These are phyloP conservation scores for Dione vanillae DNA, from an alignment of 2,888 invertebrate genomes.

Conservation along the genomic window DNA sequence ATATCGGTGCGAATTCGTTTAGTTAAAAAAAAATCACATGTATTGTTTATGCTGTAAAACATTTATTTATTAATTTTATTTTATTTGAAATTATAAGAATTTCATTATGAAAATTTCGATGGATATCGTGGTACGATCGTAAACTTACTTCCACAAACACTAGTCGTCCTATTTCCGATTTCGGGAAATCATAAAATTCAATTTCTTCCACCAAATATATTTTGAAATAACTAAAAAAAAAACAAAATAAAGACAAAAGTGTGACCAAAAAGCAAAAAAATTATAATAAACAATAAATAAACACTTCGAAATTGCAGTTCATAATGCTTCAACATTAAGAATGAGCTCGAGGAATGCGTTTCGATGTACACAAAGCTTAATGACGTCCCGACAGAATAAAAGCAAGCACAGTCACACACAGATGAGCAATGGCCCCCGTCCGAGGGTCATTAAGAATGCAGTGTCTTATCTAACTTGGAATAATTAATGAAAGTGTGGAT, in stretches of 20 bases:
- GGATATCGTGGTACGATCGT: no score
- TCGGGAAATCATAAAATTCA: no score
- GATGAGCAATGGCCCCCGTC: constrained; percentile 76
- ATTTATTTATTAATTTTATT: no score
- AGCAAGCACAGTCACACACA: constrained; percentile 61
- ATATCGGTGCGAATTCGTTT: no score
- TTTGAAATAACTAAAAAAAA: no score
- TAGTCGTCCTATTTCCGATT: no score
- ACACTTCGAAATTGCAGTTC: constrained; percentile 15
- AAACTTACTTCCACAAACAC: no score
- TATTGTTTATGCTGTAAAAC: no score
- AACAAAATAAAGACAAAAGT: not conserved
- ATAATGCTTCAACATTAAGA: constrained; percentile 23
- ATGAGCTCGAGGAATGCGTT: constrained; percentile 26
- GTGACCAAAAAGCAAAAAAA: not conserved
- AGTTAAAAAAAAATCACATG: no score
- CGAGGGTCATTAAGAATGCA: constrained; percentile 78
- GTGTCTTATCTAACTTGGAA: constrained; percentile 82
- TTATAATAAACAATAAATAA: not conserved
- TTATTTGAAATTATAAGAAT: no score
- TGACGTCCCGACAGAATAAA: constrained; percentile 58
- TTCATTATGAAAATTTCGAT: no score
- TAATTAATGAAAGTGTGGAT: constrained; percentile 82
- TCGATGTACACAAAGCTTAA: constrained; percentile 59
- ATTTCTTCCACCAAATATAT: no score